Evolutionary conservation across 2,113 vertebrate genomes (phyloP).

Genomic region (Indri indri): DNA sequence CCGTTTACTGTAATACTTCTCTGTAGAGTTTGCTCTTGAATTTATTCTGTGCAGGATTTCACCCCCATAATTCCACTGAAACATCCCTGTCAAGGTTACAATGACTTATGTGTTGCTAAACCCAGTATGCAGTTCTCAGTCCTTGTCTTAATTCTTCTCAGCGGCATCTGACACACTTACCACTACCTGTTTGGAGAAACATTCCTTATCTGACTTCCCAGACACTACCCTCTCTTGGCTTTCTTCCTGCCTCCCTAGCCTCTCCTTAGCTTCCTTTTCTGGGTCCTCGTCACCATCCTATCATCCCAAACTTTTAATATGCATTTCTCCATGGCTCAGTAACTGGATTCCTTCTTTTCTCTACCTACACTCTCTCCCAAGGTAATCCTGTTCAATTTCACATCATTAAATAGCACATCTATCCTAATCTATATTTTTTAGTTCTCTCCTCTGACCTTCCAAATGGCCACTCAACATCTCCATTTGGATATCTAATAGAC

Average conservation of each 20-base stretch:
- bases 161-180: background rate
- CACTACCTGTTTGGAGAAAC: background rate
- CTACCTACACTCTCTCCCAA: background rate
- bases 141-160: background rate
- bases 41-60: background rate
- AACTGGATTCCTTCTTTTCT: background rate
- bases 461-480: background rate
- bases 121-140: background rate
- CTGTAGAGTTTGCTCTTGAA: background rate
- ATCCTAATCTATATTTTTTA: background rate
- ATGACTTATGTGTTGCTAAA: background rate
- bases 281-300: background rate
- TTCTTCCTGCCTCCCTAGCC: background rate
- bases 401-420: background rate
- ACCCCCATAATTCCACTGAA: accelerated
- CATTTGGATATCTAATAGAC: background rate
- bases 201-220: background rate
- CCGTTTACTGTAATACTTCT: background rate
- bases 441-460: background rate
- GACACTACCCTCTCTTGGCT: background rate
- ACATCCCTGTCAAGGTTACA: background rate
- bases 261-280: background rate
- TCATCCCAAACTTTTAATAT: background rate
- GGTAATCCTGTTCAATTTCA: background rate
- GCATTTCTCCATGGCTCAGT: background rate